phyloP scores from a whole-genome alignment of 37 sponge, comb jelly and placozoan genomes.

The Ephydatia muelleri region DNA sequence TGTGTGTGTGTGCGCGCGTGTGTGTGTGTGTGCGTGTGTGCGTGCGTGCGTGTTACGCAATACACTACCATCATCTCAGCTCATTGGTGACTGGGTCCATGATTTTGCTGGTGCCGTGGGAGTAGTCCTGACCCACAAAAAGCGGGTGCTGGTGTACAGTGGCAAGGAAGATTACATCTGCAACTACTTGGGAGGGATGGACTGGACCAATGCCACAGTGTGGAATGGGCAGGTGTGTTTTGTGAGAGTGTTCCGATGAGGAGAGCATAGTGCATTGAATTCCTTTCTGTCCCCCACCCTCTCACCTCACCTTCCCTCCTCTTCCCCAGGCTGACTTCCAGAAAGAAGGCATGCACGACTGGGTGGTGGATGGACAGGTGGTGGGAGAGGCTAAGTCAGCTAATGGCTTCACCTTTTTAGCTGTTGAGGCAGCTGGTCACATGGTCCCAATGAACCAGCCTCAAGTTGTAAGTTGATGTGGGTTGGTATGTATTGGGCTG shows the following conservation, averaged over 20 bases:
- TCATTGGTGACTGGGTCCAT: slow-evolving; percentile 76
- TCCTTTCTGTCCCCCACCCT: background rate
- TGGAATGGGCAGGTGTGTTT: slow-evolving; percentile 59
- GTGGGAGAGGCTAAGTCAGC: slow-evolving; percentile 55
- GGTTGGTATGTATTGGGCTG: too few relatives aligned
- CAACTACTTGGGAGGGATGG: slow-evolving; percentile 75
- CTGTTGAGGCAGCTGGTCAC: slow-evolving; percentile 79
- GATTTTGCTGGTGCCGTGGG: slow-evolving; percentile 55
- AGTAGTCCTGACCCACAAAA: slow-evolving; percentile 19
- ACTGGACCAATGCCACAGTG: slow-evolving; percentile 62
- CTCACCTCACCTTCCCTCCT: background rate
- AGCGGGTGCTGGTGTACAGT: slow-evolving; percentile 76
- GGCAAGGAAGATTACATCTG: slow-evolving; percentile 84
- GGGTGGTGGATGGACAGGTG: slow-evolving; percentile 26
- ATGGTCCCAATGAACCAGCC: slow-evolving; percentile 93
- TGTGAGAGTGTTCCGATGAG: background rate
- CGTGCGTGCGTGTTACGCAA: background rate
- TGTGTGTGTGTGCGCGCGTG: slow-evolving; percentile 3
- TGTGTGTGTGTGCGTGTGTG: background rate
- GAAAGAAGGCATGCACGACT: slow-evolving; percentile 19
- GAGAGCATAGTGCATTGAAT: background rate
- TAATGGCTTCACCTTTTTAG: slow-evolving; percentile 66
- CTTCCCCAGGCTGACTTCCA: slow-evolving; percentile 24
- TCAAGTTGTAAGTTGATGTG: slow-evolving; percentile 44
- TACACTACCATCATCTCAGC: slow-evolving; percentile 4